Evolutionary conservation across 2,797 vertebrate genomes (phyloP), one percentile per base, ranked within the genome.

Genomic region (Danio choprae): DNA sequence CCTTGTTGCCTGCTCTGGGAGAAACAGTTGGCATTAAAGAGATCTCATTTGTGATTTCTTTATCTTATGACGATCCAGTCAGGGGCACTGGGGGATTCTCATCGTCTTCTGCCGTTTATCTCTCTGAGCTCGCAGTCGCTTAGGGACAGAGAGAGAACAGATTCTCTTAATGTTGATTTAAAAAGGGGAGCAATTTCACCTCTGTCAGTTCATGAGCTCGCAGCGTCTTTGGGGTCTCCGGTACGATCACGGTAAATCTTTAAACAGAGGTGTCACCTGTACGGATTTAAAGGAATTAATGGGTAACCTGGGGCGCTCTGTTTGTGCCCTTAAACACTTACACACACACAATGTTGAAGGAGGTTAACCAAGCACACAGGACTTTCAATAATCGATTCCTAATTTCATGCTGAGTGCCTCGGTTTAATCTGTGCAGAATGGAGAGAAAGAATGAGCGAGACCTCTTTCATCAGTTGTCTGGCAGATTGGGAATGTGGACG

Each of bases 341-440:
- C 51, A 67, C 46, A 71, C 43, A 76, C 72, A 69, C 51, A 89
- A 41, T 80, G 83, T 84, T 86, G 89, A 92, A 91, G 86, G 76
- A 80, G 90, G 88, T 92, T 93, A 93, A 90, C 93, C 92, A 91
- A 93, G 89, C 91, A 87, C 86, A 89, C 82, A 91, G 84, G 86
- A 90, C 89, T 86, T 85, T 87, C 90, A 90, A 92, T 92, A 94
- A 94, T 94, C 93, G 90, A 94, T 95, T 94, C 89, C 91, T 94
- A 93, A 94, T 95, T 94, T 94, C 94, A 94, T 94, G 94, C 90
- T 72, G 91, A 91, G 87, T 89, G 92, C 92, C 77, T 90, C 85
- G 87, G 89, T 92, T 92, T 92, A 92, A 93, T 91, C 88, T 87
- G 87, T 80, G 81, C 81, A 62, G 74, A 84, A 83, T 86, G 63